Percentiles rank a stretch among this genome's conserved stretches.
These are phyloP conservation scores for Microcaecilia unicolor DNA, from an alignment of 2,797 vertebrate species.

Conservation along the genomic window DNA sequence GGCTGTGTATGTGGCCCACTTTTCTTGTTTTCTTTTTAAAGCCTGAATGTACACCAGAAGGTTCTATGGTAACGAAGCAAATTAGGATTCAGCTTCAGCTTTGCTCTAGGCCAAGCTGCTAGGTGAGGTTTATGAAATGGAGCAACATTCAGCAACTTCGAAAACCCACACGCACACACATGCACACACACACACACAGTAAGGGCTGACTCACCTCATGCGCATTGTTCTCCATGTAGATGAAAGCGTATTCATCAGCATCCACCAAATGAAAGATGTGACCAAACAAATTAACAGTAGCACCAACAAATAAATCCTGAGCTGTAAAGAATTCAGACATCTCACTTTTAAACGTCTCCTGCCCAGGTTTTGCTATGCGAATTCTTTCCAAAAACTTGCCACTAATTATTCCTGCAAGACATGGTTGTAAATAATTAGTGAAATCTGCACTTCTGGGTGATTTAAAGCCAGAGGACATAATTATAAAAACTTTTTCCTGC, in stretches of 20 bases:
- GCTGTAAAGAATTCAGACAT: slow-evolving; percentile 64
- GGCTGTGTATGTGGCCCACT: no score
- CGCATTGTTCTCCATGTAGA: slow-evolving; percentile 78
- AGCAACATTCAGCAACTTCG: background rate
- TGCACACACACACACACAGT: background rate
- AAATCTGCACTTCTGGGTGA: no score
- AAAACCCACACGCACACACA: no score
- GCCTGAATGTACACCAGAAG: no score
- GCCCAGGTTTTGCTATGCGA: slow-evolving; percentile 76
- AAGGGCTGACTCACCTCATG: slow-evolving; percentile 61
- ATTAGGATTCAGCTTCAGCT: no score
- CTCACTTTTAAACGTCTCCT: slow-evolving; percentile 76
- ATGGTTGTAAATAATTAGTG: slow-evolving; percentile 16
- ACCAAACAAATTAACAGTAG: slow-evolving; percentile 62
- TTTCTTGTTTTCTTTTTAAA: no score
- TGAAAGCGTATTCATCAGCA: slow-evolving; percentile 79
- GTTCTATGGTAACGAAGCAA: no score
- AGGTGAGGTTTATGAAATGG: no score
- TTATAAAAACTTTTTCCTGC: no score
- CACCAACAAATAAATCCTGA: slow-evolving; percentile 76
- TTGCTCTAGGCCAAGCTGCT: no score
- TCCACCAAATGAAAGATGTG: slow-evolving; percentile 65
- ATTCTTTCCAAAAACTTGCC: slow-evolving; percentile 76
- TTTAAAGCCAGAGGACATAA: no score
- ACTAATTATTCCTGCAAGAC: slow-evolving; percentile 53